Percentiles rank a stretch among this genome's conserved stretches.
Conservation (phyloP, 2,113 vertebrate genomes). For the Cyphomyrus plagiostoma region DNA sequence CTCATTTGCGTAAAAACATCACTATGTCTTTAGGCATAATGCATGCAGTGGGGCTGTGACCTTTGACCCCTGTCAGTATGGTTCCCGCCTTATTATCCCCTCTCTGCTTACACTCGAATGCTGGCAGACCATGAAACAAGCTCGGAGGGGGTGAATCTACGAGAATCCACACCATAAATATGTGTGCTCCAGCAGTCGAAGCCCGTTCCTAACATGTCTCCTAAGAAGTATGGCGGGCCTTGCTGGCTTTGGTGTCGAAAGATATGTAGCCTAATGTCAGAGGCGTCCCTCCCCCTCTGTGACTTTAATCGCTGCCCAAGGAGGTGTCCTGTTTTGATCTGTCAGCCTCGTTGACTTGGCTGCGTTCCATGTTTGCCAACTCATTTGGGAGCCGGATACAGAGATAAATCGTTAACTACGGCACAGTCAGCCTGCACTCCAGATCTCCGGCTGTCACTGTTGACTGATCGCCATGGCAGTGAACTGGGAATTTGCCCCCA, state of each 20-base stretch:
- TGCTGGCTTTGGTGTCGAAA: background rate
- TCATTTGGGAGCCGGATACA: conserved; percentile 59
- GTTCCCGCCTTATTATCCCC: background rate
- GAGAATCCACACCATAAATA: background rate
- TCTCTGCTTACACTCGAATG: background rate
- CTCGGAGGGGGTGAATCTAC: background rate
- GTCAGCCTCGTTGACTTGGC: conserved; percentile 51
- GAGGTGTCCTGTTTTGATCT: conserved; percentile 26
- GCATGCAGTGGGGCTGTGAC: background rate
- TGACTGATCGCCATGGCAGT: conserved; percentile 58
- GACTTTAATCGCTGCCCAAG: conserved; percentile 16
- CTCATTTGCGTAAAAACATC: background rate
- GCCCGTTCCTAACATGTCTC: background rate
- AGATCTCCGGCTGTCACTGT: conserved; percentile 38
- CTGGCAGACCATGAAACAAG: background rate
- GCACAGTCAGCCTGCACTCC: conserved; percentile 44
- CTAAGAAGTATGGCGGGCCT: background rate
- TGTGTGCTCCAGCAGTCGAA: background rate
- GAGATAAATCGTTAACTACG: conserved; percentile 61
- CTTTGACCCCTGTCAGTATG: conserved; percentile 10
- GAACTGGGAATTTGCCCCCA: conserved; percentile 42
- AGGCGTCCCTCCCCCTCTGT: background rate
- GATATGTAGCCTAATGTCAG: background rate
- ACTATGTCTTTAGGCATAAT: background rate
- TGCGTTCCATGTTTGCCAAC: conserved; percentile 55